Evolutionary conservation across 2,888 invertebrate species (phyloP), one percentile per base, ranked within the genome.

Genomic region (Limnephilus rhombicus): DNA sequence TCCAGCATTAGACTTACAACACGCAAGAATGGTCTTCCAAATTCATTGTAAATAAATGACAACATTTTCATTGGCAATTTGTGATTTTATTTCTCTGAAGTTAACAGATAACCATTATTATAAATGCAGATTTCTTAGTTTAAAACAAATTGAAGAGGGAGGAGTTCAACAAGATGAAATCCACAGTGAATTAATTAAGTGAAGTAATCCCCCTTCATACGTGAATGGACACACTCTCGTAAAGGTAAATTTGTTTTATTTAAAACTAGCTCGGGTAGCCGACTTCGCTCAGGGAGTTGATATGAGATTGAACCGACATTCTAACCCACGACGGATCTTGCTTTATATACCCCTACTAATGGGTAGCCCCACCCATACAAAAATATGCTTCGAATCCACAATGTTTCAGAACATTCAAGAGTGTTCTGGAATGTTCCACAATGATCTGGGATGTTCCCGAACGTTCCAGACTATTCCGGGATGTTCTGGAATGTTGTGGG

Each of bases 1-100:
- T 87, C 29, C 87, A 87, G 29, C 85, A 85, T 85, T 41, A 41
- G 37, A 45, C 34, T 5, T 85, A 41, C 24, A 29, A 45, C 37
- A 41, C 41, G 45, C 85, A 87, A 49, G 87, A 87, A 87, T 87
- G 87, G 87, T 87, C 87, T 87, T 87, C 87, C 87, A 87, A 87
- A 68, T 87, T 87, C 87, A 87, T 34, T 87, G 87, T 87, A 87
- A 87, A 87, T 87, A 87, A 87, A 87, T 49, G 87, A 87, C 68
- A 53, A 87, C 49, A 87, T 53, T 87, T 87, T 87, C 87, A 87
- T 87, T 87, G 87, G 87, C 87, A 87, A 68, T 85, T 45, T 87
- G 87, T 31, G 37, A 87, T 87, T 87, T 87, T 87, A 87, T 87
- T 87, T 87, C 29, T 31, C 37, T 82, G 53, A 68, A 68, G 53